Percentiles rank a stretch among this genome's conserved stretches.
phyloP scores from a whole-genome alignment of 2,888 invertebrate genomes.

The Himalopsyche japonica region DNA sequence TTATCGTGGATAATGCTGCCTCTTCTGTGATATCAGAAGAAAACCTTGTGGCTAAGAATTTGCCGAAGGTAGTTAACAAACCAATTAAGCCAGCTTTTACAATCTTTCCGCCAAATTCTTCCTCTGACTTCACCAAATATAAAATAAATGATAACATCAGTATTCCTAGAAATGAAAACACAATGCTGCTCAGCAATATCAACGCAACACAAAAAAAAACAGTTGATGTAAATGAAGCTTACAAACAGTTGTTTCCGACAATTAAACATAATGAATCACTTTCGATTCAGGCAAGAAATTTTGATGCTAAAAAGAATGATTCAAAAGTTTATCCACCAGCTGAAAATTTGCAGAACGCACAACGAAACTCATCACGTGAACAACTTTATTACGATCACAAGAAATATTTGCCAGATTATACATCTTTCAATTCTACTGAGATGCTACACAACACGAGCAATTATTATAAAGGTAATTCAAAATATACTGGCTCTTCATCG shows the following conservation, averaged over 20 bases:
- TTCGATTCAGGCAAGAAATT: not conserved
- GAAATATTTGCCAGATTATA: slow-evolving; percentile 3
- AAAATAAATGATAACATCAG: not conserved
- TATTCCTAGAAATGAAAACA: not conserved
- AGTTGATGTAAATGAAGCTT: slow-evolving; percentile 24
- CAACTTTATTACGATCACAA: slow-evolving; percentile 53
- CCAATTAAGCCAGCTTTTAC: not conserved
- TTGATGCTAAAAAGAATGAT: not conserved
- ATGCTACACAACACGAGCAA: not conserved
- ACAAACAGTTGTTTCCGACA: slow-evolving; percentile 22
- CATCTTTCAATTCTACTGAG: not conserved
- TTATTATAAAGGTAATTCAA: not conserved
- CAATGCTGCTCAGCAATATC: not conserved
- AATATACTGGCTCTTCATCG: not conserved
- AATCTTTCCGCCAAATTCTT: not conserved
- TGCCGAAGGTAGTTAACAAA: not conserved
- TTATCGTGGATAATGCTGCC: not conserved
- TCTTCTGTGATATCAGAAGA: not conserved
- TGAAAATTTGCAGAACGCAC: slow-evolving; percentile 43
- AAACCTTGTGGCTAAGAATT: not conserved
- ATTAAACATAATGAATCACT: not conserved
- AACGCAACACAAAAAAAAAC: slow-evolving; percentile 17
- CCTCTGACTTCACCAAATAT: not conserved
- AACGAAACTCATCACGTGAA: slow-evolving; percentile 53
- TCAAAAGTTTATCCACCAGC: not conserved